Conservation (phyloP, 2,113 vertebrate species). For the Haplochromis burtoni region DNA sequence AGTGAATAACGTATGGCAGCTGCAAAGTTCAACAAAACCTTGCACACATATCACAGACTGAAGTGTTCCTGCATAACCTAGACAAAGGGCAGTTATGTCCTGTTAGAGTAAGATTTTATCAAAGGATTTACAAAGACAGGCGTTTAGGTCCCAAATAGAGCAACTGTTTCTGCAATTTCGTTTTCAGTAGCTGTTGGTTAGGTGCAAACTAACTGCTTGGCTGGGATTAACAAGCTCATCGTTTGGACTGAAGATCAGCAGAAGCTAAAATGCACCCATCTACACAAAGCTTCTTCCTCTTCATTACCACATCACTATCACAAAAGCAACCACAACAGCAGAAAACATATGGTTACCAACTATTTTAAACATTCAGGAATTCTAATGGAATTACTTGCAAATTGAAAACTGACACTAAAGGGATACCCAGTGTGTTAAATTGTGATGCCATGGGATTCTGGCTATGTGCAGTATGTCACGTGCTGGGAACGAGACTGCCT, state of each 20-base stretch:
- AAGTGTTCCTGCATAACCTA: background rate
- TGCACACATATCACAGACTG: background rate
- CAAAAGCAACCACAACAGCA: background rate
- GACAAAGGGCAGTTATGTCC: background rate
- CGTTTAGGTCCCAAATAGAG: background rate
- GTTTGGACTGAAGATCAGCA: background rate
- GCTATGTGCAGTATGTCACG: background rate
- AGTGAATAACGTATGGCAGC: background rate
- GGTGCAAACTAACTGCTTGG: background rate
- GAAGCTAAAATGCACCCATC: background rate
- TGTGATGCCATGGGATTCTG: background rate
- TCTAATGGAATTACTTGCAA: background rate
- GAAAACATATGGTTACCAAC: background rate
- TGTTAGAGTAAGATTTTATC: background rate
- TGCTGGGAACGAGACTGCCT: background rate
- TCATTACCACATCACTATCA: background rate
- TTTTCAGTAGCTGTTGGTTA: background rate
- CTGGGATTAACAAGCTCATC: background rate
- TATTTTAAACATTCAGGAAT: background rate
- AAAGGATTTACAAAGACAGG: background rate
- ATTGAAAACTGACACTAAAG: background rate
- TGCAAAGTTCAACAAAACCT: background rate
- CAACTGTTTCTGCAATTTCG: background rate
- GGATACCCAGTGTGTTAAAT: background rate
- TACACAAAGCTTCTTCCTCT: background rate